These are phyloP conservation scores for Typhlomys cinereus DNA, from an alignment of 2,113 vertebrate species.

Conservation along the genomic window DNA sequence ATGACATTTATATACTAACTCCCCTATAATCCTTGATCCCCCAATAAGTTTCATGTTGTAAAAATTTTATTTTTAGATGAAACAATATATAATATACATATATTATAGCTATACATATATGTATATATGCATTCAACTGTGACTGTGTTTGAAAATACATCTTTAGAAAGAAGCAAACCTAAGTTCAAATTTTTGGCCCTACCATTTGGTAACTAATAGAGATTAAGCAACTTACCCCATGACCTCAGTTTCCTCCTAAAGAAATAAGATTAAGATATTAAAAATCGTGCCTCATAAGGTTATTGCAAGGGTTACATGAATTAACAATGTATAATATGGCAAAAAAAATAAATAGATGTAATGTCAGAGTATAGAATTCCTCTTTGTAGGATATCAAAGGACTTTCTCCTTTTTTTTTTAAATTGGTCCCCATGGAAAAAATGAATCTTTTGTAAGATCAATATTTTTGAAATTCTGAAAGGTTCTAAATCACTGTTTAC, in stretches of 20 bases:
- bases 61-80: background rate
- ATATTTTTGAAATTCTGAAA: conserved; percentile 42
- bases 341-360: too few relatives aligned
- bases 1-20: background rate
- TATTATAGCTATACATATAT: background rate
- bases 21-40: background rate
- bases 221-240: background rate
- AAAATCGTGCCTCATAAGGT: background rate
- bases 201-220: background rate
- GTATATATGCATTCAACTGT: background rate
- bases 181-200: conserved; percentile 12
- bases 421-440: background rate
- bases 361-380: background rate
- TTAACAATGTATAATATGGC: conserved; percentile 28
- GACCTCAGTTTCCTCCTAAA: background rate
- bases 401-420: background rate
- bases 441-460: background rate
- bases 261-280: background rate
- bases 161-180: background rate
- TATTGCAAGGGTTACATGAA: conserved; percentile 10
- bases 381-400: background rate
- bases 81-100: background rate
- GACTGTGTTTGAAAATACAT: conserved; percentile 23
- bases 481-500: background rate
- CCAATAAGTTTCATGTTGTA: background rate